Evolutionary conservation across 2,797 vertebrate species (phyloP), one percentile per base, ranked within the genome.

Genomic region (Zenarchopterus dispar): DNA sequence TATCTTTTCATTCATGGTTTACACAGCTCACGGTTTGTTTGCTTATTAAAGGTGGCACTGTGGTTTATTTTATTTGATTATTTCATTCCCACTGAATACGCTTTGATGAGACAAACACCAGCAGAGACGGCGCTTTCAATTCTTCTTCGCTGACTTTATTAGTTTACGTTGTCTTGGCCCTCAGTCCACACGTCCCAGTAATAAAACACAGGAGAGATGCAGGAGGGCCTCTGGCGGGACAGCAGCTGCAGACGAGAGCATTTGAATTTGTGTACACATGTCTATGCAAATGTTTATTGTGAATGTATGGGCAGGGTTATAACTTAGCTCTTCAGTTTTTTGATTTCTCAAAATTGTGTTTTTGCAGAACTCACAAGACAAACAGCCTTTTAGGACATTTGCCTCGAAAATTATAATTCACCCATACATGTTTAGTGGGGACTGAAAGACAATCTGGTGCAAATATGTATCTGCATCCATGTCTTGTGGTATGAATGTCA

Each of bases 81-180:
- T 74, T 62, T 57, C 47, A 76, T 79, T 71, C 19, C 54, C 31
- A 42, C 48, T 19, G 31, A 73, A 68, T 23, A 23, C n/a, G 4
- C 11, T 59, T 86, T 84, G 66, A 80, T 83, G 62, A 84, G 18
- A 69, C 48, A n/a, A 73, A 49, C 56, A 10, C 13, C 45, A 24
- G 48, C 24, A 11, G 59, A 84, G 64, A 57, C 31, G 19, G 42
- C 70, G 66, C 47, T 72, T 73, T 69, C 55, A 65, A 43, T 76
- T 81, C 53, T 57, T 70, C 51, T 52, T 61, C 45, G 16, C 48
- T 59, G 64, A 56, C 45, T 77, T 72, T 70, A 87, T 81, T 81
- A 63, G 67, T 75, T 84, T 75, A 43, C 56, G 39, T 67, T 73
- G 70, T 26, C 62, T 62, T 70, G 68, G 46, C 60, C 8, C 52